Conservation (phyloP, 2,797 vertebrate species). For the Poliocrania exsul region DNA sequence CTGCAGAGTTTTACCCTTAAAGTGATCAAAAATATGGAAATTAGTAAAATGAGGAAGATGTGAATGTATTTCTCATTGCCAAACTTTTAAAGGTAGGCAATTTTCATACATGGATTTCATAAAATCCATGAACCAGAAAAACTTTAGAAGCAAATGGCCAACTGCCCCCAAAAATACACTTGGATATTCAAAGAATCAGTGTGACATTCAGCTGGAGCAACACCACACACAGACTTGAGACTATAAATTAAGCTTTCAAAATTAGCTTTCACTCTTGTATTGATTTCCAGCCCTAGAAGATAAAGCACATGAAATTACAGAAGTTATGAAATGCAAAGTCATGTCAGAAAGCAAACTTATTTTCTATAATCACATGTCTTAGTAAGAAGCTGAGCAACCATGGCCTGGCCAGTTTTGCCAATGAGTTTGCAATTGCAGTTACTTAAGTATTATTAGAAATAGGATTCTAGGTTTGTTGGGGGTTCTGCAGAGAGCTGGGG, state of each 20-base stretch:
- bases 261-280: background rate
- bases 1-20: background rate
- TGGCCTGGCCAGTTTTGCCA: background rate
- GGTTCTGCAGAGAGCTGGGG: background rate
- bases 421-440: background rate
- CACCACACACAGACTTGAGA: background rate
- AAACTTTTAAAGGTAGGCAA: background rate
- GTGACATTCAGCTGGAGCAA: background rate
- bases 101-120: background rate
- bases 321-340: background rate
- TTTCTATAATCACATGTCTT: background rate
- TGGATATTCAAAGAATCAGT: background rate
- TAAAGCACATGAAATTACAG: background rate
- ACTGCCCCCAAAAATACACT: background rate
- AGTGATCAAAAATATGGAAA: background rate
- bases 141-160: background rate
- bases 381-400: background rate
- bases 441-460: background rate
- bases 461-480: background rate
- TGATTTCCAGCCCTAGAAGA: background rate
- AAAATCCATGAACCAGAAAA: background rate
- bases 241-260: slow-evolving; percentile 8
- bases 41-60: background rate
- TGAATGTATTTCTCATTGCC: background rate
- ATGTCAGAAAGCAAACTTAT: background rate